Conservation (phyloP, 2,888 invertebrate genomes). For the Tryphoninae sp. region DNA sequence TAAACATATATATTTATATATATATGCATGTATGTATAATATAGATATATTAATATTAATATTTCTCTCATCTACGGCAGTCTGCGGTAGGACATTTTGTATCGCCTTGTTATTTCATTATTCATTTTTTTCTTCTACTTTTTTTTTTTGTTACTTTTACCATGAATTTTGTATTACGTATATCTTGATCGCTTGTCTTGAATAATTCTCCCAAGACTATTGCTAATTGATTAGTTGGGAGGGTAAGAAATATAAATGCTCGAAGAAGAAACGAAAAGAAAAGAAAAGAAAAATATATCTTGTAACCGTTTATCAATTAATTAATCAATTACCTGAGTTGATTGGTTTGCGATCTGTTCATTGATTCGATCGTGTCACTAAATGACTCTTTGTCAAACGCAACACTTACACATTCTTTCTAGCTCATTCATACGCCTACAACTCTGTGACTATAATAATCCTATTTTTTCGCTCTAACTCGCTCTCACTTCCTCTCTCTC, state of each 20-base stretch:
- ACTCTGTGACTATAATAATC: conserved; percentile 60
- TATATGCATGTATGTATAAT: conserved; percentile 38
- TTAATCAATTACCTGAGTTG: conserved; percentile 70
- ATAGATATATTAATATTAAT: conserved; percentile 62
- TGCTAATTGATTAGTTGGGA: conserved; percentile 44
- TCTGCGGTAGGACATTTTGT: conserved; percentile 64
- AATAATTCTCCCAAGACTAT: conserved; percentile 49
- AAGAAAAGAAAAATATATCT: conserved; percentile 29
- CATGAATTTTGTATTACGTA: conserved; percentile 47
- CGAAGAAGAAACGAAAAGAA: conserved; percentile 35
- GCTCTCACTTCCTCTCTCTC: conserved; percentile 48
- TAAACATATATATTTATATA: conserved; percentile 42
- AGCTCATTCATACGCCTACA: conserved; percentile 42
- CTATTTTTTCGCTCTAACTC: conserved; percentile 49
- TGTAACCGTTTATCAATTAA: conserved; percentile 55
- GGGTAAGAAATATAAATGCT: conserved; percentile 37
- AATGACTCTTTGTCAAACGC: conserved; percentile 22
- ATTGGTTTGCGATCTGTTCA: conserved; percentile 58
- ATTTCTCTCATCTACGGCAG: conserved; percentile 64
- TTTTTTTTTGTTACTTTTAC: conserved; percentile 29
- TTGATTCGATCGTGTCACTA: conserved; percentile 29
- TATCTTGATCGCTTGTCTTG: conserved; percentile 51
- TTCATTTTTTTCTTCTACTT: conserved; percentile 34
- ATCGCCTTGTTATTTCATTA: conserved; percentile 53
- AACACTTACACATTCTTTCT: conserved; percentile 36